A percentile compares a stretch with the other conserved stretches of the same genome.
Evolutionary conservation across 2,888 invertebrate species (phyloP).

Genomic region (Eulithis prunata): DNA sequence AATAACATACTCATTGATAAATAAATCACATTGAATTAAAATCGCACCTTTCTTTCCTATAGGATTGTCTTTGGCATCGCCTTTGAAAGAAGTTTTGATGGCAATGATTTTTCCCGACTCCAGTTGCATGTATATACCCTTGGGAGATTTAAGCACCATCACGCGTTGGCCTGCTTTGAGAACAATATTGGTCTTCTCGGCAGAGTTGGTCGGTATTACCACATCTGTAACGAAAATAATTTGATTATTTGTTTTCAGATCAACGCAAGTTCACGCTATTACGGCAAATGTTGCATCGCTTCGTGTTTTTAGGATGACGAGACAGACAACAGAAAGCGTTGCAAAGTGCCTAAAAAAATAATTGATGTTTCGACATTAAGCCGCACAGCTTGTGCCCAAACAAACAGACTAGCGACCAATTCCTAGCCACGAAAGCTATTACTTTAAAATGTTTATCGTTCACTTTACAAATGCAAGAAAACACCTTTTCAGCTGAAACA

Average conservation of each 20-base stretch:
- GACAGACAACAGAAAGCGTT: too few relatives aligned
- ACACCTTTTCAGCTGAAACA: too few relatives aligned
- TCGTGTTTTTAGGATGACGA: too few relatives aligned
- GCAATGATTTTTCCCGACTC: conserved; percentile 98
- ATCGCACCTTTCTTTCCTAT: conserved; percentile 74
- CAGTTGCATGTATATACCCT: conserved; percentile 97
- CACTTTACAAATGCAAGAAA: too few relatives aligned
- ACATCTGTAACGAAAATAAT: conserved; percentile 85
- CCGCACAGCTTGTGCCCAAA: too few relatives aligned
- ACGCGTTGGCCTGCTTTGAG: conserved; percentile 97
- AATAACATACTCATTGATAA: background rate
- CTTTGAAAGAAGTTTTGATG: conserved; percentile 91
- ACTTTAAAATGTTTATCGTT: too few relatives aligned
- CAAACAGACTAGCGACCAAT: too few relatives aligned
- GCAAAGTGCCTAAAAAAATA: too few relatives aligned
- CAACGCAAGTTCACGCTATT: too few relatives aligned
- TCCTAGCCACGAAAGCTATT: too few relatives aligned
- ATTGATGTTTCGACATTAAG: too few relatives aligned
- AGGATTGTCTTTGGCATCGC: conserved; percentile 69
- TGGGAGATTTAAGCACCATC: conserved; percentile 96
- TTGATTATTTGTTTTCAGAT: background rate
- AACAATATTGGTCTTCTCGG: conserved; percentile 94
- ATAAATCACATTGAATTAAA: background rate
- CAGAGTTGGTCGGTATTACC: conserved; percentile 95
- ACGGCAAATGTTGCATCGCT: too few relatives aligned